Conservation (phyloP, 2,113 vertebrate species). For the Bettongia penicillata region DNA sequence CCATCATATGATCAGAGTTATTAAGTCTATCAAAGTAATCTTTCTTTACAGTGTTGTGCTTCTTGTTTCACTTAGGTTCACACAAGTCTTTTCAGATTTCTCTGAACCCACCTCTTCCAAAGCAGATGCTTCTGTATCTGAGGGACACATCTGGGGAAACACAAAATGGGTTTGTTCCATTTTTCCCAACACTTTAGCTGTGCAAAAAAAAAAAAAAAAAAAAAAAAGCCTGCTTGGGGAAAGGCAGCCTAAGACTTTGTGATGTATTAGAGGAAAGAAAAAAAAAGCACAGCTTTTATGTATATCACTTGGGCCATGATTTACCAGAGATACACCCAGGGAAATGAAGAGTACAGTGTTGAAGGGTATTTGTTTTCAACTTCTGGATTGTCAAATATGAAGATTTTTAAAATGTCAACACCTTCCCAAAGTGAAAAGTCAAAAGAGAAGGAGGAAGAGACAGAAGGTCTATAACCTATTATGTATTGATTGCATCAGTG, state of each 20-base stretch:
- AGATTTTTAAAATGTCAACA: not conserved
- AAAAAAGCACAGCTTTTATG: not conserved
- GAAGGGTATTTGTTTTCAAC: not conserved
- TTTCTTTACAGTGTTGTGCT: not conserved
- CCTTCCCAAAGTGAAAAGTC: not conserved
- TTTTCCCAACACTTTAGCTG: not conserved
- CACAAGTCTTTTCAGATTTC: not conserved
- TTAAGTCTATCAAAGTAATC: not conserved
- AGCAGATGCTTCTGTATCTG: not conserved
- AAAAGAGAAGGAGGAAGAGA: not conserved
- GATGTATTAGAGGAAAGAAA: not conserved
- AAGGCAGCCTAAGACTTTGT: not conserved
- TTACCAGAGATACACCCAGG: not conserved
- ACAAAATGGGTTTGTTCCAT: not conserved
- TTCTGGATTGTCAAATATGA: not conserved
- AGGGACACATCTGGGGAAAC: not conserved
- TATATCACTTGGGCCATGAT: not conserved
- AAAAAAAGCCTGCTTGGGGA: not conserved
- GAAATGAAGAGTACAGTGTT: not conserved
- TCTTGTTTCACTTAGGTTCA: not conserved
- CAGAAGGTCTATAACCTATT: not conserved
- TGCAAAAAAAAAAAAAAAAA: too few species aligned
- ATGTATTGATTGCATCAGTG: not conserved
- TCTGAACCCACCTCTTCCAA: not conserved
- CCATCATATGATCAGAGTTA: not conserved